Conservation (phyloP, 2,113 vertebrate species). For the Perca schrenkii region DNA sequence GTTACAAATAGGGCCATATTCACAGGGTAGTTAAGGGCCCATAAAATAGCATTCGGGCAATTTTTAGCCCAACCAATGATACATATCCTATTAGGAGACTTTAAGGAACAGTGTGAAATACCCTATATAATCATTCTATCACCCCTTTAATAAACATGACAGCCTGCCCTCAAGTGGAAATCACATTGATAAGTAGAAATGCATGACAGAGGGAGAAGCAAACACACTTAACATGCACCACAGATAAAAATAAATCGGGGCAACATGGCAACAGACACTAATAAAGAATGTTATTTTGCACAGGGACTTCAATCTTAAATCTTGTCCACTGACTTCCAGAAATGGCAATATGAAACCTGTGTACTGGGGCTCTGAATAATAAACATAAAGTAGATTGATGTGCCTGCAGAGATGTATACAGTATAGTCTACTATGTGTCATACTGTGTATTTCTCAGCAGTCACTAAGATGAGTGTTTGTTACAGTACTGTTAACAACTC, state of each 20-base stretch:
- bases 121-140: too few species aligned
- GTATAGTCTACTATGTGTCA: background rate
- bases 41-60: too few species aligned
- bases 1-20: too few species aligned
- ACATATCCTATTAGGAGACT: too few species aligned
- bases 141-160: conserved; percentile 30
- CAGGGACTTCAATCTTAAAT: conserved; percentile 30
- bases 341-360: background rate
- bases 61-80: too few species aligned
- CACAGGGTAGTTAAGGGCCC: too few species aligned
- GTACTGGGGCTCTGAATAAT: background rate
- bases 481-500: background rate
- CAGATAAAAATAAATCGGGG: conserved; percentile 52
- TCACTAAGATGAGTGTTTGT: background rate
- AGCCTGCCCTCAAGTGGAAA: conserved; percentile 33
- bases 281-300: conserved; percentile 41
- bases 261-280: conserved; percentile 34
- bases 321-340: conserved; percentile 16
- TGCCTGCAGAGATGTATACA: background rate
- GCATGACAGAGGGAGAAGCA: background rate
- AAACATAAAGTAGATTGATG: background rate
- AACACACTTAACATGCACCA: background rate
- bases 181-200: conserved; percentile 33
- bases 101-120: too few species aligned
- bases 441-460: background rate